Base-by-base conservation (phyloP, 2,888 invertebrate genomes). In the Hirtodrosophila alboralis region DNA sequence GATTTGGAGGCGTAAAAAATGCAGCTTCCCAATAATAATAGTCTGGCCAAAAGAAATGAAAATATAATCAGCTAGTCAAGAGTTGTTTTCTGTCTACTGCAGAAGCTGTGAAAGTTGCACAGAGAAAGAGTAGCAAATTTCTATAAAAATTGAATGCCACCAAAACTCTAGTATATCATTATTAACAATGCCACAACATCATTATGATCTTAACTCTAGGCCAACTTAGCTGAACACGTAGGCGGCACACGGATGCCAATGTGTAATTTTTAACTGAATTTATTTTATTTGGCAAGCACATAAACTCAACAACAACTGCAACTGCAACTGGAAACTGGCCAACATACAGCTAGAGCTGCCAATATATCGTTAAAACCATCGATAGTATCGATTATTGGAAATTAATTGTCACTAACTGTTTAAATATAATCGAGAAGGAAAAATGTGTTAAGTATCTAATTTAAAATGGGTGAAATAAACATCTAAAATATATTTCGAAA, bases 1-100 rank as follows among this genome's bases (percentile, higher is more conserved):
- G 84, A 81, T 84, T 81, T 84, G 75, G 68, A 75, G 81, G 80
- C 80, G 80, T 84, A 75, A 57, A 65, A 75, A 83, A 81, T 83
- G 75, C 75, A 68, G 79, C 79, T 79, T 78, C 79, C 75, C 79
- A 84, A 81, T 84, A 80, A 80, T 84, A 43, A 57, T 27, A 47
- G 70, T 28, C 34, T 30, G 58, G 61, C 43, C 51, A 33, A 57
- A 54, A 57, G 31, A 49, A 47, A 28, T 21, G 8, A 44, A 36
- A n/a, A 43, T 13, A 48, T 63, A 56, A 51, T 56, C 67, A 48
- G 44, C 57, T 51, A 38, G 57, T 21, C 66, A 45, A 57, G 23
- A 63, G 48, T 34, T 30, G 14, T 16, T n/a, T 16, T n/a, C 27
- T 47, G 58, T 84, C 84, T 84, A 73, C 81, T 84, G 81, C 84